Percentiles rank a stretch among this genome's conserved stretches.
phyloP scores from a whole-genome alignment of 1,140 invertebrate genomes.

The Cheumatopsyche charites region DNA sequence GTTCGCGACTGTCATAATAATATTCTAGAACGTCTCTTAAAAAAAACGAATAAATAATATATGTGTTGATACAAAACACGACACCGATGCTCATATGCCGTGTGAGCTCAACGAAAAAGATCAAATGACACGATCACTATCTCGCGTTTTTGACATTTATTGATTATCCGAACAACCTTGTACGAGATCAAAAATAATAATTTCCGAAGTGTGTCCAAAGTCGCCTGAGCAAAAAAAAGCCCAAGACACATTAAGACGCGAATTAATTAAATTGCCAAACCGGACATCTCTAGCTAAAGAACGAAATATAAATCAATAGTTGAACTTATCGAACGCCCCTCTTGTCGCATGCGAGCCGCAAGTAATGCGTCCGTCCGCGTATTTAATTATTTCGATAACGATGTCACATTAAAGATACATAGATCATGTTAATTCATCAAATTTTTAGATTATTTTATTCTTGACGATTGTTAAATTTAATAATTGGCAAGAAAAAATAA shows the following conservation, averaged over 20 bases:
- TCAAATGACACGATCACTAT: slow-evolving; percentile 15
- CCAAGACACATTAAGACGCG: background rate
- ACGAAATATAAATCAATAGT: background rate
- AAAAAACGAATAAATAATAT: background rate
- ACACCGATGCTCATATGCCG: slow-evolving; percentile 2
- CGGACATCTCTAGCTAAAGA: background rate
- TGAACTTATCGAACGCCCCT: background rate
- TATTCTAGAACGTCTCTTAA: background rate
- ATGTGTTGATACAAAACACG: slow-evolving; percentile 3
- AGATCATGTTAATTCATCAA: no score
- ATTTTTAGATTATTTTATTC: no score
- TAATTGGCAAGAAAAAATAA: no score
- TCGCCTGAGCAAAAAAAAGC: background rate
- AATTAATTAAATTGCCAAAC: slow-evolving; percentile 16
- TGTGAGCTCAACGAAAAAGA: background rate
- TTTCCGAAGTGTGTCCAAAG: background rate
- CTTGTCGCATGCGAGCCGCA: slow-evolving; percentile 1
- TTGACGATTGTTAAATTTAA: no score
- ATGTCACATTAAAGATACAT: slow-evolving; percentile 15
- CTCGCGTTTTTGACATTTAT: slow-evolving; percentile 17
- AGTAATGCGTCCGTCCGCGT: background rate
- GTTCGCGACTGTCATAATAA: background rate
- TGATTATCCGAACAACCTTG: slow-evolving; percentile 8
- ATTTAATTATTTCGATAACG: slow-evolving; percentile 24
- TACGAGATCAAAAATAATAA: slow-evolving; percentile 8